Conservation (phyloP, 1,140 invertebrate genomes). For the Eufriesea mexicana region DNA sequence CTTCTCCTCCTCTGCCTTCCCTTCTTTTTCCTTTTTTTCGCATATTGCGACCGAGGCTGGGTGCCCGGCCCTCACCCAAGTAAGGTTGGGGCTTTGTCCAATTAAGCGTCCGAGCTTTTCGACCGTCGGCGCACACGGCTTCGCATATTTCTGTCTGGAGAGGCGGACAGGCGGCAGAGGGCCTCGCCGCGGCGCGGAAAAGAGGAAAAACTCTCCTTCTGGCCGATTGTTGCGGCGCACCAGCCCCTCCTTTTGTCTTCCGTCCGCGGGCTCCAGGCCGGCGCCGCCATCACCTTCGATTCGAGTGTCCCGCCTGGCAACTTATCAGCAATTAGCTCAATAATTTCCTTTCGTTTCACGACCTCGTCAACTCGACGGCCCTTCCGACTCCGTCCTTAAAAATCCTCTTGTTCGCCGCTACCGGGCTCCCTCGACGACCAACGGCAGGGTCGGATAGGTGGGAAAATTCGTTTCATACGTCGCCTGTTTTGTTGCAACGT, state of each 20-base stretch:
- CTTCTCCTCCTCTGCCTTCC: too few species aligned
- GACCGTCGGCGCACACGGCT: constrained; percentile 70
- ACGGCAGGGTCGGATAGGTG: not conserved
- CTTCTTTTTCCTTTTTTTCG: constrained; percentile 62
- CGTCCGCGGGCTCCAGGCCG: not conserved
- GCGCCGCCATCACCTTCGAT: constrained; percentile 52
- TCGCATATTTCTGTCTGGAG: constrained; percentile 79
- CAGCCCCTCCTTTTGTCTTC: constrained; percentile 33
- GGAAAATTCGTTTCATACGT: not conserved
- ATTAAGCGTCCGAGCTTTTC: constrained; percentile 80
- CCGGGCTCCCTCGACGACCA: not conserved
- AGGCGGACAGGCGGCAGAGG: constrained; percentile 71
- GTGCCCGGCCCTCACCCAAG: constrained; percentile 72
- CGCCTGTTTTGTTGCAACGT: not conserved
- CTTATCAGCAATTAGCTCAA: constrained; percentile 80
- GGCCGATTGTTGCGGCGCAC: constrained; percentile 57
- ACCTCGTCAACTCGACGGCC: constrained; percentile 62
- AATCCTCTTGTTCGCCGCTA: constrained; percentile 36
- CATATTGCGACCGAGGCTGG: constrained; percentile 76
- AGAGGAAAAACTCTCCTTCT: constrained; percentile 71
- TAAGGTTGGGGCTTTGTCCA: constrained; percentile 80
- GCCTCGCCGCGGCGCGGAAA: constrained; percentile 63
- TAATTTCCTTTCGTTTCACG: constrained; percentile 75
- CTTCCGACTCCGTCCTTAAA: constrained; percentile 46
- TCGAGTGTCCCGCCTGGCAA: constrained; percentile 71